Conservation (phyloP, 1,140 invertebrate genomes). For the Lasaia peninsularis region DNA sequence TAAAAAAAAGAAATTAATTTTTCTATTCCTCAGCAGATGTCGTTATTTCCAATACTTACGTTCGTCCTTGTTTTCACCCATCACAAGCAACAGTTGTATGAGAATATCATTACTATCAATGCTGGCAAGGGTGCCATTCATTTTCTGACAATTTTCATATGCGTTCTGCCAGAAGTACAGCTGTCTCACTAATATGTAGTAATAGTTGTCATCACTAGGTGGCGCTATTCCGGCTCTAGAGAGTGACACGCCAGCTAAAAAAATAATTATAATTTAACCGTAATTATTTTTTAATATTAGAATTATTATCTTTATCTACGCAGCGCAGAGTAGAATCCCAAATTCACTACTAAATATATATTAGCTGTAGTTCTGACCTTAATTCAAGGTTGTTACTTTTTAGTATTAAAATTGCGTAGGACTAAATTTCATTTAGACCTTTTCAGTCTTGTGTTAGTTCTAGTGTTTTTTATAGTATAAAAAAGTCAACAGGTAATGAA, state of each 20-base stretch:
- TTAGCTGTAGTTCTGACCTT: no score
- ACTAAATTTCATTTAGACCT: no score
- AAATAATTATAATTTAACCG: not conserved
- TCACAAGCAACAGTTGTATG: conserved; percentile 50
- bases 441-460: no score
- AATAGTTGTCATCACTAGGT: conserved; percentile 60
- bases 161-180: conserved; percentile 59
- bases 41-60: conserved; percentile 36
- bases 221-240: conserved; percentile 25
- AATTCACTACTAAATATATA: no score
- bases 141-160: conserved; percentile 52
- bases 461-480: not conserved
- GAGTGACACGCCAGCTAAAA: conserved; percentile 28
- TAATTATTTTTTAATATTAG: not conserved
- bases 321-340: no score
- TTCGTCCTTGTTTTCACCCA: conserved; percentile 64
- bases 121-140: conserved; percentile 55
- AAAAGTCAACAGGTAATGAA: no score
- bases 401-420: no score
- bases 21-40: no score
- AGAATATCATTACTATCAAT: conserved; percentile 51
- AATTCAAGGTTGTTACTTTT: no score
- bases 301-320: not conserved
- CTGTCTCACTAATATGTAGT: conserved; percentile 54
- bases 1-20: no score